Conservation (phyloP, 2,797 vertebrate species). For the Adrianichthys oophorus region DNA sequence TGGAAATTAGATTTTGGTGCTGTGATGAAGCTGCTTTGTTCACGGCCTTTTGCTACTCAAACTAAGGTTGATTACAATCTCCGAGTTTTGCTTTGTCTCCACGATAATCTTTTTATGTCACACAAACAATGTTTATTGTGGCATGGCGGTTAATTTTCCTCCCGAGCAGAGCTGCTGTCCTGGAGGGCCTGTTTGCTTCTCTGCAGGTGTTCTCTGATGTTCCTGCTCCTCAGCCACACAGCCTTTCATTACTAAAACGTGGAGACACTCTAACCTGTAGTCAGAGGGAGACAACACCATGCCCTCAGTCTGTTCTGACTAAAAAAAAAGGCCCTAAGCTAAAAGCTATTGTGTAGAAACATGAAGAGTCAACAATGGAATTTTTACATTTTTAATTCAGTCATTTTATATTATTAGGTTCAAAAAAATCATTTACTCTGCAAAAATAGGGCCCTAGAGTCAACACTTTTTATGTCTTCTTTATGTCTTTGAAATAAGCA, state of each 20-base stretch:
- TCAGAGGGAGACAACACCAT: constrained; percentile 8
- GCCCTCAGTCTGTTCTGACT: constrained; percentile 1
- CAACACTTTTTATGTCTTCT: no score
- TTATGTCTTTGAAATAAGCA: no score
- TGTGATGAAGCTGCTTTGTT: no score
- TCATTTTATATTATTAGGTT: no score
- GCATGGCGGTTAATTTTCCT: constrained; percentile 50
- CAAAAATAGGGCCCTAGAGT: no score
- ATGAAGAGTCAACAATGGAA: no score
- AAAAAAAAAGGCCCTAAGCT: no score
- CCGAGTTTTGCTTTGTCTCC: neutral
- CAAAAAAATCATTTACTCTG: no score
- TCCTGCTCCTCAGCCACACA: constrained; percentile 26
- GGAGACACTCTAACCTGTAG: constrained; percentile 13
- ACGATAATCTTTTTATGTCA: constrained; percentile 18
- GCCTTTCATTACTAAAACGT: constrained; percentile 58
- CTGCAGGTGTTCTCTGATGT: constrained; percentile 64
- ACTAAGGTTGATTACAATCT: constrained; percentile 19
- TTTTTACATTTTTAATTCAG: no score
- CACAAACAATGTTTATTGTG: constrained; percentile 43
- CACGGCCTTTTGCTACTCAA: neutral
- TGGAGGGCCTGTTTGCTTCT: constrained; percentile 47
- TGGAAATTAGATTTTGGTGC: no score
- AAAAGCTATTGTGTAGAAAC: no score
- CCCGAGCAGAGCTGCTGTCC: constrained; percentile 51